Percentiles rank a stretch among this genome's conserved stretches.
These are phyloP conservation scores for Coracopsis vasa DNA, from an alignment of 2,113 vertebrate genomes.

Conservation along the genomic window DNA sequence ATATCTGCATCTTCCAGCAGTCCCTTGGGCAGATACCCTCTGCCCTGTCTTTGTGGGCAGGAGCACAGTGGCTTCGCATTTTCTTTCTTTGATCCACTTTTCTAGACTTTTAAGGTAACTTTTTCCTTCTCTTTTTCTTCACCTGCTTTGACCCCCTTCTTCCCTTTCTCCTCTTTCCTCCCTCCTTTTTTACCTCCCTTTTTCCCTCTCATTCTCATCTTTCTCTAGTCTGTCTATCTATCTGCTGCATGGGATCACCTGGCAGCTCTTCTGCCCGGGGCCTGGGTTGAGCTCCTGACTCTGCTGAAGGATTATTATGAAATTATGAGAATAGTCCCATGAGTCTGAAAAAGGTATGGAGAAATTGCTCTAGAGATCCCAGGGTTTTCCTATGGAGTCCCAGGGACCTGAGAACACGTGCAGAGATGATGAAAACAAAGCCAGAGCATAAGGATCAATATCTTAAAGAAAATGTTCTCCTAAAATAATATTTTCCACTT, in stretches of 20 bases:
- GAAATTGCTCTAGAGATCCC: background rate
- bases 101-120: background rate
- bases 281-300: background rate
- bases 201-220: background rate
- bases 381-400: background rate
- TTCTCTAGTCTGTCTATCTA: background rate
- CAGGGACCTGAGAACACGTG: background rate
- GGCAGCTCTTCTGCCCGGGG: background rate
- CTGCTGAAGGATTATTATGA: background rate
- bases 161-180: background rate
- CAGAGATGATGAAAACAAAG: background rate
- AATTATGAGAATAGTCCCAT: background rate
- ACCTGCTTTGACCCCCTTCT: background rate
- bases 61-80: background rate
- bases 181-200: background rate
- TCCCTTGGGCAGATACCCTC: background rate
- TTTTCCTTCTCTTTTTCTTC: background rate
- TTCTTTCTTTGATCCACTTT: background rate
- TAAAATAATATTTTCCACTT: background rate
- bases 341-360: background rate
- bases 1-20: background rate
- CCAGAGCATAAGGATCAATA: background rate
- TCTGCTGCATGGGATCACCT: background rate
- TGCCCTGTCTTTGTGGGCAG: background rate
- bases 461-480: background rate